Conservation (phyloP, 2,113 vertebrate genomes). For the Spea multiplicata region DNA sequence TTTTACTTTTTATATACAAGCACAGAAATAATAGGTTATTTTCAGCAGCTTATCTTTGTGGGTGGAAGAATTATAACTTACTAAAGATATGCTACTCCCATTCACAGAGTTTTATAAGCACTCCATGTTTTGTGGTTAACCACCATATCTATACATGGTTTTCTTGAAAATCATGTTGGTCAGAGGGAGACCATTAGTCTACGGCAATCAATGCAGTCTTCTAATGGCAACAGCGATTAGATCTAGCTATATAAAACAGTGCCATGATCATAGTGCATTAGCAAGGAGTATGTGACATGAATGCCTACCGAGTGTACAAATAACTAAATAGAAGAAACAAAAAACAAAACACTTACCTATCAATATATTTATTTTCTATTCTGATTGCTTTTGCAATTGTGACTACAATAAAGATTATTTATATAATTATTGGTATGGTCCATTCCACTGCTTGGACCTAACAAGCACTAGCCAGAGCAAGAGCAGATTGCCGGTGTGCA, state of each 20-base stretch:
- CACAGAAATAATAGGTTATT: constrained; percentile 20
- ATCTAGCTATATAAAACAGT: neutral
- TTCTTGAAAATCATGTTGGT: constrained; percentile 28
- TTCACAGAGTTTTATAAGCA: constrained; percentile 33
- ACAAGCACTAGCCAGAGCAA: too few species aligned
- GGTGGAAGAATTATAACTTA: constrained; percentile 10
- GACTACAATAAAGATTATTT: too few species aligned
- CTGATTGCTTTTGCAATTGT: too few species aligned
- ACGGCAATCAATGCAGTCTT: constrained; percentile 2
- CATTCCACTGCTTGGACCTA: too few species aligned
- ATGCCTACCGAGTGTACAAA: neutral
- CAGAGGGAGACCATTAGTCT: constrained; percentile 34
- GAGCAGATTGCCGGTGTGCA: too few species aligned
- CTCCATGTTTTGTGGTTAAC: constrained; percentile 37
- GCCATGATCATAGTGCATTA: constrained; percentile 5
- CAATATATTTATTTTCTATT: too few species aligned
- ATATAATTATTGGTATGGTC: too few species aligned
- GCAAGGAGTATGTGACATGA: constrained; percentile 5
- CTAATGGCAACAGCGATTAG: constrained; percentile 5
- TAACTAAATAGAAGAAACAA: too few species aligned
- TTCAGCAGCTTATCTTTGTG: neutral
- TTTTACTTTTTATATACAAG: neutral
- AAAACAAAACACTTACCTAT: too few species aligned
- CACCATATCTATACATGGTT: constrained; percentile 35
- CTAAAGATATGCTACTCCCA: constrained; percentile 14